Evolutionary conservation across 1,140 invertebrate genomes (phyloP), one percentile per base, ranked within the genome.

Genomic region (Littorina saxatilis): DNA sequence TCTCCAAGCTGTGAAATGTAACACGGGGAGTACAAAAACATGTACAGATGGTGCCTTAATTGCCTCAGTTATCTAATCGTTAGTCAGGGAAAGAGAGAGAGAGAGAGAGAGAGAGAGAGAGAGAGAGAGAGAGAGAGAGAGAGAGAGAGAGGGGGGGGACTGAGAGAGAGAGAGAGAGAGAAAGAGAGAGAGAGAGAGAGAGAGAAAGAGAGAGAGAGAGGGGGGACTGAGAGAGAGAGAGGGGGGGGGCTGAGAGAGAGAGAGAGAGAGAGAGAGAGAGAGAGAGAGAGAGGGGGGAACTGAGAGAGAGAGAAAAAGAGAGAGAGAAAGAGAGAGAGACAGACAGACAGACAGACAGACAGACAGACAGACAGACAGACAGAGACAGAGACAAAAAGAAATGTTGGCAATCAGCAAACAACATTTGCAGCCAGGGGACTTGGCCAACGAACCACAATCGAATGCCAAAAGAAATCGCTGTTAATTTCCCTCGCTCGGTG

Each of bases 271-370:
- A 27, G 61, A 63, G 61, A 27, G 61, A 11, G 61, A 1, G 27
- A 63, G 23, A 63, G 61, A 32, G 61, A 32, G 27, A 63, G 5
- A 23, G 17, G 40, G 15, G 23, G 35, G 40, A 11, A 43, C 35
- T 40, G 35, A 72, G 68, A 72, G 35, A 72, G 68, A 72, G 35
- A 72, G 68, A 72, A 15, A 72, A 37, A 72, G 68, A 72, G 68
- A 72, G 43, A 37, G n/a, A 75, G 43, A 75, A 11, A 55, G 73
- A 55, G 43, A 1, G 1, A 35, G 29, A 32, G 43, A 75, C 23
- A 37, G 0, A 50, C 5, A 52, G 43, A 55, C 15, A 75, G 43
- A 75, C 43, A 50, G n/a, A 52, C 23, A 55, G 43, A 75, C 15
- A 75, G 29, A 75, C n/a, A 75, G n/a, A 55, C 40, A 55, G n/a